Conservation (phyloP, 2,113 vertebrate genomes). For the Nyctibius bracteatus region DNA sequence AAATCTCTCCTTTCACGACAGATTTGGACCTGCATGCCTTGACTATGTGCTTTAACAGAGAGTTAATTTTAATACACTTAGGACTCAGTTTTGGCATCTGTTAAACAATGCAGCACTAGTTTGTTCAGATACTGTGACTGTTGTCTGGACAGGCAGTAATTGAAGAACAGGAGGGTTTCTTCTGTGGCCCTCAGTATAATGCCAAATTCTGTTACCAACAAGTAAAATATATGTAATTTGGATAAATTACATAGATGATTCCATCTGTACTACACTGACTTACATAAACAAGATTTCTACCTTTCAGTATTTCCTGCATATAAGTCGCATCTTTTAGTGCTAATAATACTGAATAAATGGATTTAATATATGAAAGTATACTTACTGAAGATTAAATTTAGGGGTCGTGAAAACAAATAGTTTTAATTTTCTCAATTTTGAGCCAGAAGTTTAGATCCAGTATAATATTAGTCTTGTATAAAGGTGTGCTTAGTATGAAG, state of each 20-base stretch:
- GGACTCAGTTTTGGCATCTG: not conserved
- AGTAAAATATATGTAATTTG: not conserved
- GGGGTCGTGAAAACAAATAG: not conserved
- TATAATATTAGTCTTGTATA: not conserved
- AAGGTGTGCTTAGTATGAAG: not conserved
- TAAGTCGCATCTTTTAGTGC: not conserved
- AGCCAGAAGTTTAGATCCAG: not conserved
- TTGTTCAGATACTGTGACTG: not conserved
- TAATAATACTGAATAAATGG: not conserved
- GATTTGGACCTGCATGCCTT: not conserved
- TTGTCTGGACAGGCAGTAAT: not conserved
- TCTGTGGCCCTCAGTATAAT: not conserved
- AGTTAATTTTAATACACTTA: not conserved
- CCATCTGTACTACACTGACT: not conserved
- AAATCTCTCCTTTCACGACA: not conserved
- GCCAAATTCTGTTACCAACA: not conserved
- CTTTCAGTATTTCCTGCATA: not conserved
- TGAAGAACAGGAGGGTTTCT: not conserved
- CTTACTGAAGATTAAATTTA: not conserved
- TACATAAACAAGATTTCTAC: not conserved
- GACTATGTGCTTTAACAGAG: not conserved
- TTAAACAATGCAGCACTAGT: not conserved
- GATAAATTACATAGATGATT: not conserved
- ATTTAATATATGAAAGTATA: not conserved
- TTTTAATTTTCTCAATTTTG: not conserved